Percentiles rank a stretch among this genome's conserved stretches.
Evolutionary conservation across 2,888 invertebrate genomes (phyloP).

Genomic region (Aquatica leii): DNA sequence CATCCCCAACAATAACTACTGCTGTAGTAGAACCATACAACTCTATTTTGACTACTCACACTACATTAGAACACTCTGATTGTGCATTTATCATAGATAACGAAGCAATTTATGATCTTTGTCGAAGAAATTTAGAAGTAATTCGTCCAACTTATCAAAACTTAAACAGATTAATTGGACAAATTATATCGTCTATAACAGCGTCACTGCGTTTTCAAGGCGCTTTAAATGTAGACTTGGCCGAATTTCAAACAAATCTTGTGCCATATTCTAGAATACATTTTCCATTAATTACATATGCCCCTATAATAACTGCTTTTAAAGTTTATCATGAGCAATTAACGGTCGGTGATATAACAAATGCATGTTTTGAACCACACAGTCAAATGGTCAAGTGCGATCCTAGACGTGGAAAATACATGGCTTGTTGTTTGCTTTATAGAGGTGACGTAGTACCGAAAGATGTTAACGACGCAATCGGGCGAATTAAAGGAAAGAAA

Average conservation of each 20-base stretch:
- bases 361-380: constrained; percentile 72
- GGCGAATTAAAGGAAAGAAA: constrained; percentile 66
- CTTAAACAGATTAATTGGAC: constrained; percentile 68
- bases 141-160: constrained; percentile 69
- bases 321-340: constrained; percentile 61
- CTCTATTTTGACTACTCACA: constrained; percentile 70
- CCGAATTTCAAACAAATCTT: constrained; percentile 68
- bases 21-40: constrained; percentile 70
- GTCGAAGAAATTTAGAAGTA: constrained; percentile 68
- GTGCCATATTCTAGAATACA: constrained; percentile 64
- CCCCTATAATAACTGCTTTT: constrained; percentile 67
- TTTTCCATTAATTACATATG: constrained; percentile 66
- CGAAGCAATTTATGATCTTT: constrained; percentile 69
- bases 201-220: constrained; percentile 69
- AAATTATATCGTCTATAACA: constrained; percentile 66
- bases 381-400: constrained; percentile 69
- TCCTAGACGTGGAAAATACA: constrained; percentile 65
- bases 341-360: constrained; percentile 52
- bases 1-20: constrained; percentile 73
- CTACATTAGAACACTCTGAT: too few relatives aligned
- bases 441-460: constrained; percentile 58
- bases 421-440: constrained; percentile 63
- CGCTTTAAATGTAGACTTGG: constrained; percentile 68
- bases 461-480: constrained; percentile 63
- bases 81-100: constrained; percentile 80